Evolutionary conservation across 2,113 vertebrate genomes (phyloP).

Genomic region (Callopanchax toddi): DNA sequence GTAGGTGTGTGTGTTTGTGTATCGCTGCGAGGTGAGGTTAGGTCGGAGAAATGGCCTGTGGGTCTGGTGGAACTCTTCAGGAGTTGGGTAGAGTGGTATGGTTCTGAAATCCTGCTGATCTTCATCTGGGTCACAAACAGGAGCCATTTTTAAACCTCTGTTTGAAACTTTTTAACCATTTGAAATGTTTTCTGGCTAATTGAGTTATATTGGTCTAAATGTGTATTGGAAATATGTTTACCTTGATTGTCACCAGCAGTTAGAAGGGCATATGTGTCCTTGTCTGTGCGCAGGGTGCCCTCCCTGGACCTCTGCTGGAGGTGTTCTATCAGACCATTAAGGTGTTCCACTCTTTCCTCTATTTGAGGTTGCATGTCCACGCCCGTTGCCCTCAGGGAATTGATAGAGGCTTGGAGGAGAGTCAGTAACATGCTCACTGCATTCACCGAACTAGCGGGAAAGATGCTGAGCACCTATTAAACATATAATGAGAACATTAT

Average conservation of each 20-base stretch:
- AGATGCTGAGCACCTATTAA: slow-evolving; percentile 82
- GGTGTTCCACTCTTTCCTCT: slow-evolving; percentile 78
- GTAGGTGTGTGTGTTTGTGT: slow-evolving; percentile 84
- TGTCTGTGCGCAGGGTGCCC: slow-evolving; percentile 85
- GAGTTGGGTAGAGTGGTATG: slow-evolving; percentile 87
- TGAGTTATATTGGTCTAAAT: neutral
- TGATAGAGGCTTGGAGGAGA: slow-evolving; percentile 81
- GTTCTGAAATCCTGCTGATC: slow-evolving; percentile 77
- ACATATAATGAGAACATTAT: neutral
- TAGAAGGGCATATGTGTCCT: slow-evolving; percentile 82
- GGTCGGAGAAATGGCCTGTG: slow-evolving; percentile 87
- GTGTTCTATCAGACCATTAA: slow-evolving; percentile 80
- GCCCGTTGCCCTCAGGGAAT: slow-evolving; percentile 81
- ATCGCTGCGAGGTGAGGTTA: slow-evolving; percentile 83
- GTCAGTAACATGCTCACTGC: slow-evolving; percentile 82
- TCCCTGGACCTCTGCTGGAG: slow-evolving; percentile 86
- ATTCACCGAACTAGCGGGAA: slow-evolving; percentile 86
- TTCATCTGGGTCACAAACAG: slow-evolving; percentile 46
- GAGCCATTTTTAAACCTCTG: neutral
- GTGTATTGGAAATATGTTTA: slow-evolving; percentile 6
- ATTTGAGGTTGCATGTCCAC: slow-evolving; percentile 78
- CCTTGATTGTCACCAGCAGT: slow-evolving; percentile 31
- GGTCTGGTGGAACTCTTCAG: slow-evolving; percentile 83
- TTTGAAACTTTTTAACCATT: no score
- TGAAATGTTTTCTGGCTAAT: neutral